Evolutionary conservation across 2,113 vertebrate species (phyloP).

Genomic region (Columbina picui): DNA sequence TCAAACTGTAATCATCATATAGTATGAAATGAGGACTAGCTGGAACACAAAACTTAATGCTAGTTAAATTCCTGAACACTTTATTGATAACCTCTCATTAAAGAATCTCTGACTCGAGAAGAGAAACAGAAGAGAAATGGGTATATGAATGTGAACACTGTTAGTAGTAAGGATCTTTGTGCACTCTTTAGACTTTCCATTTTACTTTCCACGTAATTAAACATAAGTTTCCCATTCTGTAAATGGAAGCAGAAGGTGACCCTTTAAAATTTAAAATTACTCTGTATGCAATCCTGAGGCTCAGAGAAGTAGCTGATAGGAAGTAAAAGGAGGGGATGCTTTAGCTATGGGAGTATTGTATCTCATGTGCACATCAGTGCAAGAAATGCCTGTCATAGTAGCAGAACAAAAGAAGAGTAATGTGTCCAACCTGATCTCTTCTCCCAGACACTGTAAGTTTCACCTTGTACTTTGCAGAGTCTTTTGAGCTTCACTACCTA

Average conservation of each 20-base stretch:
- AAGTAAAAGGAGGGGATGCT: background rate
- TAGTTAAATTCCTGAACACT: background rate
- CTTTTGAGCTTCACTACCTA: background rate
- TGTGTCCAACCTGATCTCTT: background rate
- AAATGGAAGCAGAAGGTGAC: background rate
- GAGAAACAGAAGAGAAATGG: background rate
- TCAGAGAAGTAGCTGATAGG: background rate
- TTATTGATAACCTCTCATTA: background rate
- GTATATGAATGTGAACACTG: background rate
- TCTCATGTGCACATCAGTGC: background rate
- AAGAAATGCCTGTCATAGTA: background rate
- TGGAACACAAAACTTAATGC: background rate
- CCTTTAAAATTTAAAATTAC: background rate
- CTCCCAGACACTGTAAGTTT: background rate
- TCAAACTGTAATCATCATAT: background rate
- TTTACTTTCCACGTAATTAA: background rate
- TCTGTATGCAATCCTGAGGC: background rate
- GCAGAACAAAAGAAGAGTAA: background rate
- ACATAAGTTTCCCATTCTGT: background rate
- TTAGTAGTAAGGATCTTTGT: background rate
- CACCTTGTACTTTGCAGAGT: background rate
- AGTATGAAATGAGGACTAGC: background rate
- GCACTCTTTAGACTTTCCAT: background rate
- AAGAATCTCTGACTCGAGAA: background rate
- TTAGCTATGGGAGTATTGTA: rapidly evolving